A percentile compares a stretch with the other conserved stretches of the same genome.
Evolutionary conservation across 2,113 vertebrate species (phyloP).

Genomic region (Myxocyprinus asiaticus): DNA sequence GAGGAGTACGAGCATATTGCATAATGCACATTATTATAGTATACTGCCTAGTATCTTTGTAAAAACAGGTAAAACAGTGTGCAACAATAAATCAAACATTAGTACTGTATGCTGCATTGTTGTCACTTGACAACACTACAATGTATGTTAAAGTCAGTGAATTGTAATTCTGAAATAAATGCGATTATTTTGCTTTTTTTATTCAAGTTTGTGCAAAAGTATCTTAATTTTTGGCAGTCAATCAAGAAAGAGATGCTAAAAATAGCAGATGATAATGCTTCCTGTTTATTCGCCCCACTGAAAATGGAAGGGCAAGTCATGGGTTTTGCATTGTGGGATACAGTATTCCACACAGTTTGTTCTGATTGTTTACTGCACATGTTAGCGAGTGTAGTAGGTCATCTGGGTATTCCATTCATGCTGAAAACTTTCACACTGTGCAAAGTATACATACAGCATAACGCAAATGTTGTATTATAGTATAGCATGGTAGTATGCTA

Average conservation of each 20-base stretch:
- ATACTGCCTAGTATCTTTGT: not conserved
- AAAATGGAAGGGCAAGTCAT: not conserved
- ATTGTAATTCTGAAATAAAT: too few relatives aligned
- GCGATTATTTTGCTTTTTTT: too few relatives aligned
- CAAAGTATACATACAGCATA: not conserved
- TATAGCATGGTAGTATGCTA: not conserved
- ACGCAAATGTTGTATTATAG: not conserved
- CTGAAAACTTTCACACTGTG: not conserved
- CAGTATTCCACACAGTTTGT: not conserved
- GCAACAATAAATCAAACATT: constrained; percentile 5
- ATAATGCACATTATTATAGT: not conserved
- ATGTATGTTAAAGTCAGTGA: too few relatives aligned
- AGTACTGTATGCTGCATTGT: not conserved
- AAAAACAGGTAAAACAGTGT: not conserved
- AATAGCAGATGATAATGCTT: not conserved
- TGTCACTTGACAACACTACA: not conserved
- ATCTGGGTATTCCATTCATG: not conserved
- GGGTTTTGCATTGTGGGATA: not conserved
- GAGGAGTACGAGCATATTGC: not conserved
- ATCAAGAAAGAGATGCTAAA: not conserved
- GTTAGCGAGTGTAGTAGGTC: not conserved
- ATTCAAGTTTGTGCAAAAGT: not conserved
- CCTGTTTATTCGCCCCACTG: not conserved
- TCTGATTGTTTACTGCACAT: not conserved
- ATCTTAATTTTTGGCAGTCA: not conserved